These are phyloP conservation scores for Trissoscelio sp. DNA, from an alignment of 2,888 invertebrate species.

Conservation along the genomic window DNA sequence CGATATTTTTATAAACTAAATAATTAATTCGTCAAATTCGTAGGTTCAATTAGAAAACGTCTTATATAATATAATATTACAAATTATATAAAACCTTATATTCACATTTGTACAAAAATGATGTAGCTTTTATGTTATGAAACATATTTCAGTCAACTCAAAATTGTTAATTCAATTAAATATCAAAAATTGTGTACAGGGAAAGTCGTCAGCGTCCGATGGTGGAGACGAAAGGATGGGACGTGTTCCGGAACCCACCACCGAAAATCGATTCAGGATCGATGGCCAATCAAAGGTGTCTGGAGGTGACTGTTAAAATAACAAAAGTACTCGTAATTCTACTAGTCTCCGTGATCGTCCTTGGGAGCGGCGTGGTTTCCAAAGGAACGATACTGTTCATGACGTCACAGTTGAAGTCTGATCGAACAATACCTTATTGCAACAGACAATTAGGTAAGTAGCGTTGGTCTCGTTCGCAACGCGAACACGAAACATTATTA, in stretches of 20 bases:
- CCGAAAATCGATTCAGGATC: constrained; percentile 94
- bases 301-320: constrained; percentile 93
- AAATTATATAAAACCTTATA: too few relatives aligned
- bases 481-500: constrained; percentile 34
- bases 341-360: constrained; percentile 92
- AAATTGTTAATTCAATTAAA: too few relatives aligned
- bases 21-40: neutral
- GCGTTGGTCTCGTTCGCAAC: constrained; percentile 30
- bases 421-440: constrained; percentile 91
- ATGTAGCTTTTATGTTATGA: too few relatives aligned
- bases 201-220: constrained; percentile 88
- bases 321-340: constrained; percentile 94
- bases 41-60: neutral
- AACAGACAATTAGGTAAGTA: constrained; percentile 92
- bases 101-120: too few relatives aligned
- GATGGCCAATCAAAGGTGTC: constrained; percentile 93
- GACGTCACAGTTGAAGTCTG: constrained; percentile 93
- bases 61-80: neutral
- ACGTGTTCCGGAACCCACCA: constrained; percentile 97
- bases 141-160: too few relatives aligned
- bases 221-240: constrained; percentile 97
- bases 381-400: constrained; percentile 95
- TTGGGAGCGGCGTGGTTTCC: constrained; percentile 93
- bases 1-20: neutral
- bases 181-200: too few relatives aligned